phyloP scores from a whole-genome alignment of 2,113 vertebrate genomes.

The Mesoclemmys tuberculata region DNA sequence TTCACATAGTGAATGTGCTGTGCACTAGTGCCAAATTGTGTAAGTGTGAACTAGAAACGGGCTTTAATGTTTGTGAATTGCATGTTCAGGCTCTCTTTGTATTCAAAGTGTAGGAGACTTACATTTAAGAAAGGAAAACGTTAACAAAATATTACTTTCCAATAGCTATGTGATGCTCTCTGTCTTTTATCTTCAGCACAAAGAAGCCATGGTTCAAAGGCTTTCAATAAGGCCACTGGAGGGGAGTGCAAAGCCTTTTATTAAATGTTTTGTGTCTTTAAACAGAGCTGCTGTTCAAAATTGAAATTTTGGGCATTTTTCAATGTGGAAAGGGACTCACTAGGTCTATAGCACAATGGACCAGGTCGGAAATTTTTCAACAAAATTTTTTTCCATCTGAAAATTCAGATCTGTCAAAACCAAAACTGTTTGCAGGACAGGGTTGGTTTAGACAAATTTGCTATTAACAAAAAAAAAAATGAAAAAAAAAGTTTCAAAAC shows the following conservation, averaged over 20 bases:
- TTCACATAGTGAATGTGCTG: not conserved
- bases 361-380: not conserved
- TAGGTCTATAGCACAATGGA: slow-evolving; percentile 17
- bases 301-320: slow-evolving; percentile 27
- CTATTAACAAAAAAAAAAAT: not conserved
- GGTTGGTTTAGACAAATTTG: slow-evolving; percentile 50
- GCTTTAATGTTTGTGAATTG: not conserved
- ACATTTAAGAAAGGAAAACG: slow-evolving; percentile 16
- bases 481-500: not conserved
- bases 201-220: slow-evolving; percentile 20
- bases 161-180: not conserved
- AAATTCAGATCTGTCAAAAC: slow-evolving; percentile 33
- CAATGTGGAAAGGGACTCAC: slow-evolving; percentile 8
- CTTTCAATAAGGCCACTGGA: not conserved
- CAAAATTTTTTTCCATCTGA: slow-evolving; percentile 1
- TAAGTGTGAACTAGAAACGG: not conserved
- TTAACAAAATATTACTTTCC: not conserved
- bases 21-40: not conserved
- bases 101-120: slow-evolving; percentile 13
- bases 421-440: slow-evolving; percentile 29
- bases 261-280: not conserved
- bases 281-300: slow-evolving; percentile 19
- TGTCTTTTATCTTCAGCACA: slow-evolving; percentile 7
- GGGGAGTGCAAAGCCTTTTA: not conserved
- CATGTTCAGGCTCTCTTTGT: slow-evolving; percentile 1